Evolutionary conservation across 35 echinoderm and acorn worm genomes (phyloP).

Genomic region (Strongylocentrotus purpuratus): DNA sequence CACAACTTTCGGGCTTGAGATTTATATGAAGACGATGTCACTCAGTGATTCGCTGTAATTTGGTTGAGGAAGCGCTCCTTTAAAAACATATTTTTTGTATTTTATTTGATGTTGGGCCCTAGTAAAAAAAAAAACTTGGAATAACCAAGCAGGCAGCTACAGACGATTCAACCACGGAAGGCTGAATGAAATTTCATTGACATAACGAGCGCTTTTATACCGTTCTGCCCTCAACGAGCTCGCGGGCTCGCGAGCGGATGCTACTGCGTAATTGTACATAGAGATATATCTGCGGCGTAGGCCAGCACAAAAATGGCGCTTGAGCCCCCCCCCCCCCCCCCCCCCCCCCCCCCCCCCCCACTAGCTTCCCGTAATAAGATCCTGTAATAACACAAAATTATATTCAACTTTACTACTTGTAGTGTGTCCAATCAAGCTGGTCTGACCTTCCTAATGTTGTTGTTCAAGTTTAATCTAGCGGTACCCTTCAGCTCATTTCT

Average conservation of each 20-base stretch:
- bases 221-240: background rate
- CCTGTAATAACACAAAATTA: too few species aligned
- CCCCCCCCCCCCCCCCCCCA: too few species aligned
- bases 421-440: too few species aligned
- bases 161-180: background rate
- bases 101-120: background rate
- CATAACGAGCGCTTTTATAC: background rate
- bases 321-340: too few species aligned
- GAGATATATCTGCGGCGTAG: too few species aligned
- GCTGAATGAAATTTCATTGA: background rate
- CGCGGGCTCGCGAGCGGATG: background rate
- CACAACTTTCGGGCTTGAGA: background rate
- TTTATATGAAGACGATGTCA: background rate
- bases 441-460: too few species aligned
- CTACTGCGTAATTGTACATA: background rate
- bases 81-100: background rate
- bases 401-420: too few species aligned
- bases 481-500: too few species aligned
- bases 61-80: background rate
- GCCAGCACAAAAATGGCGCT: too few species aligned
- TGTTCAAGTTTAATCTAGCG: too few species aligned
- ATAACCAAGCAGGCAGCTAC: background rate
- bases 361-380: too few species aligned
- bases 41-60: background rate
- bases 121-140: background rate